phyloP scores from a whole-genome alignment of 2,797 vertebrate species.

The Sebastes nivosus region DNA sequence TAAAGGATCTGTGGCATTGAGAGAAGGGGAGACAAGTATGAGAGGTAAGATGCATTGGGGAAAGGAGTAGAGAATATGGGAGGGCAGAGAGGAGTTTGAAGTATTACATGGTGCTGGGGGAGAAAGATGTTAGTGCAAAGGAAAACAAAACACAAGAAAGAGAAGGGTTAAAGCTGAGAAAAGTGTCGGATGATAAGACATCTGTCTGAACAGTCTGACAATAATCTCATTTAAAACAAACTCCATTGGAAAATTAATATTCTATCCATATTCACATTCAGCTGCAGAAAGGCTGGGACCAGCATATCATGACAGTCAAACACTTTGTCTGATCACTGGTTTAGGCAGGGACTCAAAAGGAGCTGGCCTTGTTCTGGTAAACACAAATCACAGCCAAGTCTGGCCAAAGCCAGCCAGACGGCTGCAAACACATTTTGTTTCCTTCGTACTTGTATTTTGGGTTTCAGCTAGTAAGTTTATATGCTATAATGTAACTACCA shows the following conservation, averaged over 20 bases:
- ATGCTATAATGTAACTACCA: too few species aligned
- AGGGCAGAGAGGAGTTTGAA: constrained; percentile 39
- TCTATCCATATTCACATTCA: constrained; percentile 4
- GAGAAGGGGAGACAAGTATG: constrained; percentile 2
- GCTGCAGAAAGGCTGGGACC: background rate
- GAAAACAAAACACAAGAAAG: background rate
- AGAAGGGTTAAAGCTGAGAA: background rate
- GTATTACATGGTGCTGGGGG: constrained; percentile 6
- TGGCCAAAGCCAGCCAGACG: constrained; percentile 14
- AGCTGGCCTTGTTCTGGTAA: constrained; percentile 19
- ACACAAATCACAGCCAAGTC: constrained; percentile 25
- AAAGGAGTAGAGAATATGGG: constrained; percentile 20
- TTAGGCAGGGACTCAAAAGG: constrained; percentile 31
- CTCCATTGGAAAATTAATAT: constrained; percentile 18
- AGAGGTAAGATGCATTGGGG: constrained; percentile 22
- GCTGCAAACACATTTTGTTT: constrained; percentile 11
- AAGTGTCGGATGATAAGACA: constrained; percentile 3
- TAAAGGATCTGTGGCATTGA: constrained; percentile 47
- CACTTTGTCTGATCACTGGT: constrained; percentile 20
- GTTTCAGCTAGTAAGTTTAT: background rate
- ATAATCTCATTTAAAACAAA: constrained; percentile 18
- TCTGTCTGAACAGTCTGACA: constrained; percentile 8
- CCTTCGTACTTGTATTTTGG: background rate
- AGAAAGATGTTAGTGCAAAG: background rate
- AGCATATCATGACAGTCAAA: constrained; percentile 5